These are phyloP conservation scores for Saccostrea echinata DNA, from an alignment of 1,140 invertebrate genomes.

Conservation along the genomic window DNA sequence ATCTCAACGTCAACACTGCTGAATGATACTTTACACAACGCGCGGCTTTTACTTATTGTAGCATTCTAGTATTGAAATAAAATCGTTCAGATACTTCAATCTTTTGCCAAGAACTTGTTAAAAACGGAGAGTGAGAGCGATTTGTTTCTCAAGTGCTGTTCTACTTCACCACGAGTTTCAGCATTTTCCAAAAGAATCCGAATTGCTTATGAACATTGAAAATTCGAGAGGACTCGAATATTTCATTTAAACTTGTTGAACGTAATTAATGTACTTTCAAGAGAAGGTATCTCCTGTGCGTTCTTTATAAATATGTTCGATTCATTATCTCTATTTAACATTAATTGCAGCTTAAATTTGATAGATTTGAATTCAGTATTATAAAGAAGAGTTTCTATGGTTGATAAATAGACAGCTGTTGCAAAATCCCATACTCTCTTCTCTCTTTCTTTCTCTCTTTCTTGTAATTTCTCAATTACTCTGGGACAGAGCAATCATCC, in stretches of 20 bases:
- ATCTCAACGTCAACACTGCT: not conserved
- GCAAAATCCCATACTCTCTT: not conserved
- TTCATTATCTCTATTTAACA: slow-evolving; percentile 26
- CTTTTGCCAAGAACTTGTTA: not conserved
- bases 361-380: not conserved
- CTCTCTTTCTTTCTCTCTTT: not conserved
- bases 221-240: slow-evolving; percentile 22
- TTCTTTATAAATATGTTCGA: slow-evolving; percentile 9
- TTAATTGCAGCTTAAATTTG: slow-evolving; percentile 9
- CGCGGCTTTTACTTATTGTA: not conserved
- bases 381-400: not conserved
- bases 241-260: slow-evolving; percentile 36
- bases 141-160: slow-evolving; percentile 25
- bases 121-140: slow-evolving; percentile 24
- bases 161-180: slow-evolving; percentile 1
- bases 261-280: slow-evolving; percentile 39
- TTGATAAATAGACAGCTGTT: slow-evolving; percentile 6
- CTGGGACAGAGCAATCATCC: no score
- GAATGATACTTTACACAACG: slow-evolving; percentile 32
- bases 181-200: not conserved
- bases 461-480: not conserved
- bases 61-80: slow-evolving; percentile 24
- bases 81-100: not conserved
- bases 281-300: not conserved
- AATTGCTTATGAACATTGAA: slow-evolving; percentile 33